phyloP scores from a whole-genome alignment of 2,888 invertebrate species.

The Leptinotarsa tumamoca region DNA sequence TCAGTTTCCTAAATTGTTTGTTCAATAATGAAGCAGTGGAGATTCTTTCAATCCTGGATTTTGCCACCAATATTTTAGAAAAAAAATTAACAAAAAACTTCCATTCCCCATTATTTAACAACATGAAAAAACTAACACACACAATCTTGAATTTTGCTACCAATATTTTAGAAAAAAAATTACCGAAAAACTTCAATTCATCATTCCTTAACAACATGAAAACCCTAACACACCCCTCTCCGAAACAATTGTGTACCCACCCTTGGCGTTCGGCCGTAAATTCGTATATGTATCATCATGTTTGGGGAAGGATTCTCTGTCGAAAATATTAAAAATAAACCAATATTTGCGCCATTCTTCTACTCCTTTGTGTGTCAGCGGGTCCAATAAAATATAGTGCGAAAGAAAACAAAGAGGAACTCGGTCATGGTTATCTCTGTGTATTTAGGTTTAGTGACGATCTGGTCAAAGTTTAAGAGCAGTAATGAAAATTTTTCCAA shows the following conservation, averaged over 20 bases:
- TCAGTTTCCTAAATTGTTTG: too few relatives aligned
- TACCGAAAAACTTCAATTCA: too few relatives aligned
- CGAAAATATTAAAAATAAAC: conserved; percentile 40
- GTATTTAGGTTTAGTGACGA: conserved; percentile 29
- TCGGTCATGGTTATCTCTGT: conserved; percentile 30
- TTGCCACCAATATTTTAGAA: too few relatives aligned
- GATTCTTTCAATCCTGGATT: too few relatives aligned
- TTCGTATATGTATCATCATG: conserved; percentile 30
- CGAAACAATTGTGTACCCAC: background rate
- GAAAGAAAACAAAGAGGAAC: conserved; percentile 28
- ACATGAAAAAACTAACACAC: too few relatives aligned
- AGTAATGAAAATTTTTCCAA: conserved; percentile 15
- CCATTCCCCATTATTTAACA: too few relatives aligned
- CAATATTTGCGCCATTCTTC: conserved; percentile 41
- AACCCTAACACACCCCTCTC: background rate
- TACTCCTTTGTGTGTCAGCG: conserved; percentile 39
- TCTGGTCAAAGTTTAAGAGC: conserved; percentile 1
- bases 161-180: too few relatives aligned
- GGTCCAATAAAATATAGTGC: conserved; percentile 34
- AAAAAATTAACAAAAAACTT: too few relatives aligned
- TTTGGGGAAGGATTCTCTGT: conserved; percentile 33
- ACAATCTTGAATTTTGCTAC: too few relatives aligned
- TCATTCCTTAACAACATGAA: too few relatives aligned
- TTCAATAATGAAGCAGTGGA: too few relatives aligned
- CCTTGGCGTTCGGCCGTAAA: conserved; percentile 3